Evolutionary conservation across 2,888 invertebrate genomes (phyloP).

Genomic region (Pachycephus smyrnensis): DNA sequence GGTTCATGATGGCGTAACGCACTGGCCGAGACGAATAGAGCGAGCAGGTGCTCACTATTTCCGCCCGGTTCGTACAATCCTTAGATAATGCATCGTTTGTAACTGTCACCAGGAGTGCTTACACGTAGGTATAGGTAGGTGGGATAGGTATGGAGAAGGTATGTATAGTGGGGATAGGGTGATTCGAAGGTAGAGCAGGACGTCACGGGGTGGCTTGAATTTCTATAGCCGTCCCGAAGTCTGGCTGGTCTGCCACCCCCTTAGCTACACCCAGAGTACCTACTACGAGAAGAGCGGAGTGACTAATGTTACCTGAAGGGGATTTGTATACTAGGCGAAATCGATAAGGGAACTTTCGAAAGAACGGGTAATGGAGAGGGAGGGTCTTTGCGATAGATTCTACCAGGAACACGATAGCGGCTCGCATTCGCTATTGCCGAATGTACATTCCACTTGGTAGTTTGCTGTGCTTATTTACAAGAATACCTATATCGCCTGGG

Average conservation of each 20-base stretch:
- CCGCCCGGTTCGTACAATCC: conserved; percentile 57
- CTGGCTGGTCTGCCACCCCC: background rate
- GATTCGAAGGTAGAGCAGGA: conserved; percentile 6
- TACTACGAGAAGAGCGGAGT: conserved; percentile 41
- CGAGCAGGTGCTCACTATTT: conserved; percentile 60
- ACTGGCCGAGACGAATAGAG: conserved; percentile 34
- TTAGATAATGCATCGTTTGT: conserved; percentile 64
- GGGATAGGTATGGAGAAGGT: conserved; percentile 38
- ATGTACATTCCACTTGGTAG: conserved; percentile 12
- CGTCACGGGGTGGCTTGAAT: background rate
- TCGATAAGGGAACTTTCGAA: conserved; percentile 50
- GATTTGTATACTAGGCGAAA: conserved; percentile 60
- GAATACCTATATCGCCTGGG: background rate
- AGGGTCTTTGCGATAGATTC: conserved; percentile 34
- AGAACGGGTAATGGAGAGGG: conserved; percentile 36
- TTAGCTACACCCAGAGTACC: background rate
- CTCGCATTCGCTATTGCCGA: conserved; percentile 10
- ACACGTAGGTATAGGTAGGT: conserved; percentile 24
- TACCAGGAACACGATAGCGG: background rate
- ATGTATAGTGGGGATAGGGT: conserved; percentile 12
- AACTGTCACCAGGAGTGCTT: conserved; percentile 53
- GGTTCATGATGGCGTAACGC: conserved; percentile 10
- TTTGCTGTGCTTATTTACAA: background rate
- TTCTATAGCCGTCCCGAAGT: conserved; percentile 5
- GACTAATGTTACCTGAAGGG: conserved; percentile 59